Base-by-base conservation (phyloP, 2,113 vertebrate genomes). In the Odocoileus hemionus region DNA sequence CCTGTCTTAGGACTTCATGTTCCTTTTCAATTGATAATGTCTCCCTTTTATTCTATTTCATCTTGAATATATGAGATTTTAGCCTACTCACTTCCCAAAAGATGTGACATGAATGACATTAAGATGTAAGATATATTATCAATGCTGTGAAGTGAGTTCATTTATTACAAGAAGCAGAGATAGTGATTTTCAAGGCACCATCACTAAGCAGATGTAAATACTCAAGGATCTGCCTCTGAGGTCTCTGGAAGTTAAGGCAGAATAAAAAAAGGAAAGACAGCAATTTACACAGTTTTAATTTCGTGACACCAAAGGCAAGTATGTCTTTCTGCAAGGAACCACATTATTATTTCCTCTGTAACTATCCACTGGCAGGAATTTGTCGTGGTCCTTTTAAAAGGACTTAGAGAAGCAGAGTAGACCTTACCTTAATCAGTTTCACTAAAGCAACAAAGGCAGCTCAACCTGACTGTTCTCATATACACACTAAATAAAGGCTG, bases 21-120 rank as follows among this genome's bases (percentile, higher is more conserved):
- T 64, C 16, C 13, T 76, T 92, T 78, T 25, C 25, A 86, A 78
- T 52, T 8, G 33, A 76, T 58, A 54, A 6, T 28, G 58, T 80
- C 78, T 58, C 33, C 36, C 85, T 89, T 96, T 85, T 92, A 86
- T 50, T 95, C 36, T n/a, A 23, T 91, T 96, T 78, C 33, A 33
- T 80, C 30, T 76, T 64, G 52, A 89, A 50, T 84, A 83, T 12
- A 60, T 80, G 76, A 95, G 54, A 94, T 52, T 45, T 82, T 76
- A 93, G 55, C 10, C 50, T 19, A 87, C 19, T 89, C 45, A 78
- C 45, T 96, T 82, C 8, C 78, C 82, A 14, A 61, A 82, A 82
- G 36, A 86, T 70, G 50, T 19, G 14, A 91, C 45, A 36, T 52
- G 54, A 90, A 45, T 33, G 50, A 67, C 82, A 43, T 86, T 45